Evolutionary conservation across 2,113 vertebrate genomes (phyloP).

Genomic region (Capreolus pygargus): DNA sequence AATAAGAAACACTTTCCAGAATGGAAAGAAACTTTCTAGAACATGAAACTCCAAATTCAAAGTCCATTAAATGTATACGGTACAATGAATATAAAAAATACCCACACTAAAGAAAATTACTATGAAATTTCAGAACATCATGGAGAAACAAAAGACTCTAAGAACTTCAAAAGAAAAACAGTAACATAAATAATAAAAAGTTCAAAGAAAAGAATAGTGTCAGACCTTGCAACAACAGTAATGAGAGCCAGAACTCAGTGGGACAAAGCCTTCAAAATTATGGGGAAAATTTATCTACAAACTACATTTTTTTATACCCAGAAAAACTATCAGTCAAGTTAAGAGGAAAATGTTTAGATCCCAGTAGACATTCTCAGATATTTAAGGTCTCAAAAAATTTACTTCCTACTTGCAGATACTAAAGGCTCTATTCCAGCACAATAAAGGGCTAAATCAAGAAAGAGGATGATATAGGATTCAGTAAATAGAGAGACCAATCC

Average conservation of each 20-base stretch:
- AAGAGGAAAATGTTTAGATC: not conserved
- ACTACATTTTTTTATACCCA: conserved; percentile 48
- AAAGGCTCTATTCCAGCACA: not conserved
- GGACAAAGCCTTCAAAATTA: conserved; percentile 5
- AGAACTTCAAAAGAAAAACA: conserved; percentile 9
- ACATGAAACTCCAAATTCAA: not conserved
- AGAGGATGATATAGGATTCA: not conserved
- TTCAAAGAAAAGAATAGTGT: not conserved
- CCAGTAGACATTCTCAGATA: not conserved
- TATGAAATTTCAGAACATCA: conserved; percentile 18
- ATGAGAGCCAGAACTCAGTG: not conserved
- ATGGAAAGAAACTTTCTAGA: not conserved
- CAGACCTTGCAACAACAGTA: not conserved
- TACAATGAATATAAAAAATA: not conserved
- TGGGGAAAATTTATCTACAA: not conserved
- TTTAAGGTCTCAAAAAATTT: conserved; percentile 20
- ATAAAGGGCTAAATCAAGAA: not conserved
- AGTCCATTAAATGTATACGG: not conserved
- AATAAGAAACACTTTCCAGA: not conserved
- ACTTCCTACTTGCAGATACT: not conserved
- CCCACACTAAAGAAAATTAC: not conserved
- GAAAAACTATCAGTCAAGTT: not conserved
- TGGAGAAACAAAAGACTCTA: not conserved
- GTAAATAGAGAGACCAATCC: not conserved
- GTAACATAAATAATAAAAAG: not conserved